phyloP scores from a whole-genome alignment of 2,888 invertebrate species.

The Eupithecia tripunctaria region DNA sequence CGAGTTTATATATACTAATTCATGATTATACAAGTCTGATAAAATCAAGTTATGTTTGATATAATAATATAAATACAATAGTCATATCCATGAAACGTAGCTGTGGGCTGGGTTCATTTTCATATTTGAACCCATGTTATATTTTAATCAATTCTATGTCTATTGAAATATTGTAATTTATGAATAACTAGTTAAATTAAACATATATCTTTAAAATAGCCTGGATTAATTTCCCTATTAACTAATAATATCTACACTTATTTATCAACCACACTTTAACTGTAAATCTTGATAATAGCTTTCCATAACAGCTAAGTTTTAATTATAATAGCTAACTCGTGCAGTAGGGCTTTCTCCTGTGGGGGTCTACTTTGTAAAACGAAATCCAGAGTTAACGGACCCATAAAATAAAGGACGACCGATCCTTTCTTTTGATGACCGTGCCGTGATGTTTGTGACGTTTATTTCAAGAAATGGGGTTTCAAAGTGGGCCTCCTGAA shows the following conservation, averaged over 20 bases:
- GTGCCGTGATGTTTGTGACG: too few species aligned
- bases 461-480: neutral
- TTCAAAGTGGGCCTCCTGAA: constrained; percentile 20
- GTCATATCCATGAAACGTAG: neutral
- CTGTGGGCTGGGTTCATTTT: neutral
- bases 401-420: neutral
- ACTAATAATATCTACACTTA: neutral
- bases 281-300: constrained; percentile 55
- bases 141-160: neutral
- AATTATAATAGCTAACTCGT: constrained; percentile 66
- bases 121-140: neutral
- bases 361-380: neutral
- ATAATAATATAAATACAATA: neutral
- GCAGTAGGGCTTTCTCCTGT: constrained; percentile 23
- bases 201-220: neutral
- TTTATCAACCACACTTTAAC: constrained; percentile 31
- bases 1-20: neutral
- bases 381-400: neutral
- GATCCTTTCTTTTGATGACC: neutral
- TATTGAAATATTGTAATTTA: neutral
- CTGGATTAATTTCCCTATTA: neutral
- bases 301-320: constrained; percentile 72
- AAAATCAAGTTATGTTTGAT: neutral
- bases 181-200: neutral
- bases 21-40: neutral